A percentile compares a stretch with the other conserved stretches of the same genome.
phyloP scores from a whole-genome alignment of 2,888 invertebrate genomes.

The Hemaris fuciformis region DNA sequence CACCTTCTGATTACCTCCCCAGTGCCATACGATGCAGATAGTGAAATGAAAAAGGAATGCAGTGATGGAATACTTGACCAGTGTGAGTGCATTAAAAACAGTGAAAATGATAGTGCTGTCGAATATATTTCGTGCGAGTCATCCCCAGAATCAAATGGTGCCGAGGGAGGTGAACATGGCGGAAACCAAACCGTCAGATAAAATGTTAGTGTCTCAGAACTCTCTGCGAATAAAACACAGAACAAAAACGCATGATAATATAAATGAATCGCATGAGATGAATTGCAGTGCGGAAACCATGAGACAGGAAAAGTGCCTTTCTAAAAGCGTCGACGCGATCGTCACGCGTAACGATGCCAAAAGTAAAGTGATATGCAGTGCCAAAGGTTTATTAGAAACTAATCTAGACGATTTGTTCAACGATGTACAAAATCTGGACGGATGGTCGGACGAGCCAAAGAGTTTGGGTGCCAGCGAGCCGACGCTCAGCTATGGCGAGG shows the following conservation, averaged over 20 bases:
- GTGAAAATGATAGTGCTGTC: conserved; percentile 79
- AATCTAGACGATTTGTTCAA: conserved; percentile 76
- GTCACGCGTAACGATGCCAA: conserved; percentile 61
- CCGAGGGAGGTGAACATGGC: conserved; percentile 47
- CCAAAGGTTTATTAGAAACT: conserved; percentile 80
- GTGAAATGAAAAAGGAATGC: conserved; percentile 74
- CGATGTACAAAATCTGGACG: conserved; percentile 59
- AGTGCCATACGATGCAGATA: conserved; percentile 43
- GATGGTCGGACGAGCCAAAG: conserved; percentile 63
- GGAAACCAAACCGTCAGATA: conserved; percentile 47
- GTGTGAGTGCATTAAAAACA: conserved; percentile 68
- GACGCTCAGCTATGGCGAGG: conserved; percentile 58
- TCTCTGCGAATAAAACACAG: conserved; percentile 64
- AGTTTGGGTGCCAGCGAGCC: conserved; percentile 74
- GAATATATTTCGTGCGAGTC: conserved; percentile 71
- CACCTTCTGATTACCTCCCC: conserved; percentile 37
- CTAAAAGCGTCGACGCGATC: conserved; percentile 70
- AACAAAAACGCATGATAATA: conserved; percentile 63
- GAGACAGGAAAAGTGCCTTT: conserved; percentile 63
- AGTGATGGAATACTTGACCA: conserved; percentile 78
- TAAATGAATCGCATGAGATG: conserved; percentile 45
- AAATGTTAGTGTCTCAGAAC: conserved; percentile 52
- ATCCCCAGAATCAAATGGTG: conserved; percentile 60
- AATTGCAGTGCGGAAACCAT: conserved; percentile 46
- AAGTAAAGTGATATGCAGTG: conserved; percentile 78